Conservation (phyloP, 1,140 invertebrate genomes). For the Caenorhabditis brenneri region DNA sequence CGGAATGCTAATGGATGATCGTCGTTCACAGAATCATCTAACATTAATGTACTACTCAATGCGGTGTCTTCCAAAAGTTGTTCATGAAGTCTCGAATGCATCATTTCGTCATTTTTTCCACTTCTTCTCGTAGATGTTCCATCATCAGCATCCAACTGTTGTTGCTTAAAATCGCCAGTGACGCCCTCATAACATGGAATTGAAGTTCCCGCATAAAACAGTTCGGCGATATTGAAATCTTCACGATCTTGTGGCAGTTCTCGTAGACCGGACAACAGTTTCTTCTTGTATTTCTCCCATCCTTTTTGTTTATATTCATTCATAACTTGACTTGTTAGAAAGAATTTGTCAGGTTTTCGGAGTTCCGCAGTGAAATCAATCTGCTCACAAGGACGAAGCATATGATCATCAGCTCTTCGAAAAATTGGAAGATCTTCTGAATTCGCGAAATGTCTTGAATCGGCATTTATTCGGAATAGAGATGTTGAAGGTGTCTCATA, state of each 20-base stretch:
- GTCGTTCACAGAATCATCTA: background rate
- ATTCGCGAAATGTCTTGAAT: background rate
- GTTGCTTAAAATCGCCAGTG: background rate
- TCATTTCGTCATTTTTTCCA: background rate
- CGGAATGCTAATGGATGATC: conserved; percentile 23
- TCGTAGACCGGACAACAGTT: background rate
- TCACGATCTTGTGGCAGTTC: background rate
- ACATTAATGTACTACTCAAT: background rate
- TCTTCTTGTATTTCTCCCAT: conserved; percentile 4
- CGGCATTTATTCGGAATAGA: background rate
- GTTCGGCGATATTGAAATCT: background rate
- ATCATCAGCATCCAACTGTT: background rate
- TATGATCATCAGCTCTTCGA: background rate
- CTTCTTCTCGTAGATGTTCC: conserved; percentile 9
- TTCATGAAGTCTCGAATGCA: background rate
- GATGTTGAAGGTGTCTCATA: background rate
- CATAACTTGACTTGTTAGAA: background rate
- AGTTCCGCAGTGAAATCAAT: conserved; percentile 10
- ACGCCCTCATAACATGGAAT: background rate
- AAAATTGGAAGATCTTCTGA: background rate
- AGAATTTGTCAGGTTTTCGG: background rate
- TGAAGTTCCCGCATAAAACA: conserved; percentile 17
- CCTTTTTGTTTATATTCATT: background rate
- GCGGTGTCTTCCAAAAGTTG: conserved; percentile 15
- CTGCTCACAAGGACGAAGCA: background rate